Base-by-base conservation (phyloP, 2,797 vertebrate species). In the Strix occidentalis region DNA sequence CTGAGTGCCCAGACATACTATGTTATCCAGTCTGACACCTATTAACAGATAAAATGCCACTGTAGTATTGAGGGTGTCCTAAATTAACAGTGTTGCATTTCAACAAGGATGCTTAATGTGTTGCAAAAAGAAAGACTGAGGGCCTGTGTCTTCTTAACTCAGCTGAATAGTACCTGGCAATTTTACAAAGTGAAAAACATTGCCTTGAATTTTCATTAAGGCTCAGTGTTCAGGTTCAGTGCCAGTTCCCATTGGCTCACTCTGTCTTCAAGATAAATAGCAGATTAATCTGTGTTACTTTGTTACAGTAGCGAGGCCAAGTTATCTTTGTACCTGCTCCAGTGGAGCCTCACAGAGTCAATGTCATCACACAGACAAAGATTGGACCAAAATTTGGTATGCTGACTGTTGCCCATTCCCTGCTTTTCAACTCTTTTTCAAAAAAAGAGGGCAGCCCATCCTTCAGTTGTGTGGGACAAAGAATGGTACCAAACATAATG, bases 131-230 rank as follows among this genome's bases (percentile, higher is more conserved):
- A 60, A 86, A 89, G 46, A 94, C 51, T 43, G 69, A 81, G 69
- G 20, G 60, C 31, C 37, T 80, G 45, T 50, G 50, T 75, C 72
- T 89, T 85, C 87, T 60, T 68, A 57, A 81, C 28, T 81, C 29
- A 54, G 70, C 53, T 78, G 19, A 87, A 83, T 31, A 89, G 82
- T 45, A 82, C 25, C 68, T 87, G 91, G 90, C 61, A 90, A 75
- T 60, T 50, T 60, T 65, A 93, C 61, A 68, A 84, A 93, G n/a
- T 35, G 46, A 63, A 88, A 96, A 96, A 76, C 35, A 53, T 35
- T 60, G 56, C 57, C 83, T 71, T 88, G 87, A 80, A 84, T 93
- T 94, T 80, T 90, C 69, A 86, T 84, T 78, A 80, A 51, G 29
- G 54, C 29, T 88, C 43, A 87, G 41, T 31, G 18, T 61, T 84